These are phyloP conservation scores for Engystomops pustulosus DNA, from an alignment of 2,113 vertebrate genomes.

Conservation along the genomic window DNA sequence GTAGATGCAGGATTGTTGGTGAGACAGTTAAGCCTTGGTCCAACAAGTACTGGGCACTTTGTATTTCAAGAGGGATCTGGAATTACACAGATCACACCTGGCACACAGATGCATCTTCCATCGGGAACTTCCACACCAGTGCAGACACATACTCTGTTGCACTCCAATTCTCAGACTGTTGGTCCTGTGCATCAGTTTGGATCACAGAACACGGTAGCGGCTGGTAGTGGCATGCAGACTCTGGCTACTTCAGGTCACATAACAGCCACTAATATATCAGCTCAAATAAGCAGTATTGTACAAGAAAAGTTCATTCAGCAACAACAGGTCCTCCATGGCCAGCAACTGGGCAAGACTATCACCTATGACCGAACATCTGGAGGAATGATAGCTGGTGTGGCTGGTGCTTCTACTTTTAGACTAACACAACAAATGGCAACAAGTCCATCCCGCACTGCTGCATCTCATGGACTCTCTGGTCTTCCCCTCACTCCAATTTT, in stretches of 20 bases:
- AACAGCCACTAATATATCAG: slow-evolving; percentile 87
- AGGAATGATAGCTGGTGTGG: slow-evolving; percentile 78
- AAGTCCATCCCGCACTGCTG: slow-evolving; percentile 84
- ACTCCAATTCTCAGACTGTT: slow-evolving; percentile 90
- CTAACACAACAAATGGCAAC: slow-evolving; percentile 84
- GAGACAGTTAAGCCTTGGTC: slow-evolving; percentile 83
- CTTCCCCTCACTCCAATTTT: slow-evolving; percentile 77
- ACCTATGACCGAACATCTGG: slow-evolving; percentile 82
- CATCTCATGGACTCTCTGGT: slow-evolving; percentile 79
- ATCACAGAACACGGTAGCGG: slow-evolving; percentile 87
- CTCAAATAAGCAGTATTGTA: slow-evolving; percentile 92
- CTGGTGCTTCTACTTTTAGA: slow-evolving; percentile 78
- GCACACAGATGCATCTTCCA: slow-evolving; percentile 79
- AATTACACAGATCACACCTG: slow-evolving; percentile 83
- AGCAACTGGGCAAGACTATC: slow-evolving; percentile 73
- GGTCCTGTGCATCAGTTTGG: slow-evolving; percentile 91
- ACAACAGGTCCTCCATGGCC: slow-evolving; percentile 73
- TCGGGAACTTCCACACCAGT: slow-evolving; percentile 69
- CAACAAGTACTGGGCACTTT: slow-evolving; percentile 81
- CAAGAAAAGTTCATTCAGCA: slow-evolving; percentile 86
- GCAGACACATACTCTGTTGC: slow-evolving; percentile 84
- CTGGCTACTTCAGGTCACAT: slow-evolving; percentile 85
- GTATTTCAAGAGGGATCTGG: slow-evolving; percentile 88
- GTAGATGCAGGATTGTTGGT: slow-evolving; percentile 87
- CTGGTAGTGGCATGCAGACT: slow-evolving; percentile 74